A percentile compares a stretch with the other conserved stretches of the same genome.
phyloP scores from a whole-genome alignment of 2,113 vertebrate genomes.

The Tringa solitaria region DNA sequence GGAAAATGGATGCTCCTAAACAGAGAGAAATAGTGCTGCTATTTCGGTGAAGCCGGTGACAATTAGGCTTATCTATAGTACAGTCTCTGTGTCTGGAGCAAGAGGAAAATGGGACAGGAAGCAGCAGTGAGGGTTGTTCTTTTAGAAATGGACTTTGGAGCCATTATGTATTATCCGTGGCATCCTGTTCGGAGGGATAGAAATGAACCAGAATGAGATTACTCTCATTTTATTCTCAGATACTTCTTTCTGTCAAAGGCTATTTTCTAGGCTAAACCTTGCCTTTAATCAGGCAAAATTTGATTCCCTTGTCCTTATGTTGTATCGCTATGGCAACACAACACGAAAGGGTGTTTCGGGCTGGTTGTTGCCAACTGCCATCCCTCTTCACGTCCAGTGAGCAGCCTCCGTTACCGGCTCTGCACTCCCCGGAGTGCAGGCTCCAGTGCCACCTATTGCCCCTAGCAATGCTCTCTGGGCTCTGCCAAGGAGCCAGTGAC shows the following conservation, averaged over 20 bases:
- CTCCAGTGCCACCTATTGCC: background rate
- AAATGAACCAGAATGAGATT: background rate
- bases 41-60: background rate
- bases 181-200: background rate
- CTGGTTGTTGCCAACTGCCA: background rate
- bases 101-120: conserved; percentile 32
- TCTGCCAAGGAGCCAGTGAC: background rate
- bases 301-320: background rate
- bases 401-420: background rate
- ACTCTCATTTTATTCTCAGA: conserved; percentile 7
- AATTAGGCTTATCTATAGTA: conserved; percentile 11
- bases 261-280: conserved; percentile 13
- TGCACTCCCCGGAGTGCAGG: background rate
- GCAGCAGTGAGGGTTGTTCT: background rate
- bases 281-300: conserved; percentile 20
- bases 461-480: background rate
- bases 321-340: background rate
- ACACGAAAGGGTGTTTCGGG: background rate
- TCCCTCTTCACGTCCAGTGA: background rate
- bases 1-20: background rate
- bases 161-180: background rate
- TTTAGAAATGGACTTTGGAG: conserved; percentile 5
- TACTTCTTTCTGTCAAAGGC: conserved; percentile 3
- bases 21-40: background rate
- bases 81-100: background rate